Evolutionary conservation across 2,797 vertebrate species (phyloP).

Genomic region (Allochrocebus solatus): DNA sequence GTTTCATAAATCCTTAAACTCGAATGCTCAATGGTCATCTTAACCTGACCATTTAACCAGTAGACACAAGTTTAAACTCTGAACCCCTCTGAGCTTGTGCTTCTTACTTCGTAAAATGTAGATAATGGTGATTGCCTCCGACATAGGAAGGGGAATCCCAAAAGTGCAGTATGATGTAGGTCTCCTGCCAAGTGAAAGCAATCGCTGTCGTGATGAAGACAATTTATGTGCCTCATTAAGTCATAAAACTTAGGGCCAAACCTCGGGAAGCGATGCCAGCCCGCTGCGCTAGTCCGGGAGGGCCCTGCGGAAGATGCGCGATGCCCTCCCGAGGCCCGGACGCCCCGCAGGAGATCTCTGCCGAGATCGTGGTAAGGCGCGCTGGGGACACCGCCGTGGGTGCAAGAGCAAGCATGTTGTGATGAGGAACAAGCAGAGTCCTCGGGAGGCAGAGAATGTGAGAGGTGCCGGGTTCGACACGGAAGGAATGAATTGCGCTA

Average conservation of each 20-base stretch:
- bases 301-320: accelerated
- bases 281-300: background rate
- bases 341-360: background rate
- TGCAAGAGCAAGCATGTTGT: background rate
- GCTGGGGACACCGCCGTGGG: background rate
- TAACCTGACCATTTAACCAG: background rate
- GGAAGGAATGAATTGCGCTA: no score
- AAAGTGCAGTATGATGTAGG: background rate
- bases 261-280: background rate
- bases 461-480: background rate
- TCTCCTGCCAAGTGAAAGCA: background rate
- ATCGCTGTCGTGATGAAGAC: background rate
- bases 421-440: background rate
- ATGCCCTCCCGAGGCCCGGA: background rate
- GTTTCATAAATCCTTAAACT: background rate
- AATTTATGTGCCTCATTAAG: background rate
- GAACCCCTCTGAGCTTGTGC: background rate
- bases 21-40: background rate
- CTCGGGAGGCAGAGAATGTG: background rate
- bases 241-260: background rate
- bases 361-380: background rate
- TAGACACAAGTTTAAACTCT: background rate
- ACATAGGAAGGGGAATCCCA: background rate
- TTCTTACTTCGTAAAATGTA: background rate
- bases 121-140: background rate